phyloP scores from a whole-genome alignment of 2,113 vertebrate species.

The Entelurus aequoreus region DNA sequence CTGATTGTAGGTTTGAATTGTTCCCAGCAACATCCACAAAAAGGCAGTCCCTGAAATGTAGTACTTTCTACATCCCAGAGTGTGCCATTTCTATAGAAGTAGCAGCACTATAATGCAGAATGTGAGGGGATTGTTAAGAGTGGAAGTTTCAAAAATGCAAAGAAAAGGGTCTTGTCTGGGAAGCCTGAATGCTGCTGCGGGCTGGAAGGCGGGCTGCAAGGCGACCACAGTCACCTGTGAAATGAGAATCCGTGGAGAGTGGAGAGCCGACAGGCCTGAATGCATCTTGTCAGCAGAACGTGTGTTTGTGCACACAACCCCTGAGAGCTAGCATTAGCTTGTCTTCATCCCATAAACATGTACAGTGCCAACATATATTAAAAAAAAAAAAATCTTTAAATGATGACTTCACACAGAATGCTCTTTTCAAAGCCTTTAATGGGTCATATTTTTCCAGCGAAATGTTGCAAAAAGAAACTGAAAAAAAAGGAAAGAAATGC shows the following conservation, averaged over 20 bases:
- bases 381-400: constrained; percentile 41
- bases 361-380: neutral
- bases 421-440: constrained; percentile 64
- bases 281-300: constrained; percentile 59
- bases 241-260: constrained; percentile 71
- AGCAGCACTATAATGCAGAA: constrained; percentile 22
- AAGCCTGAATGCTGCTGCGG: constrained; percentile 56
- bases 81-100: neutral
- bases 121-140: constrained; percentile 27
- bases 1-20: no score
- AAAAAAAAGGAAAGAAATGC: constrained; percentile 25
- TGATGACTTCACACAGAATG: constrained; percentile 47
- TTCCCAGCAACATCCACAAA: neutral
- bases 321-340: constrained; percentile 50
- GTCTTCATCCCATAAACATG: constrained; percentile 28
- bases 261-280: constrained; percentile 64
- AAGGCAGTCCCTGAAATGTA: neutral
- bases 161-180: constrained; percentile 61
- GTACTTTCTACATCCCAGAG: constrained; percentile 1
- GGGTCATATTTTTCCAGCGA: constrained; percentile 67
- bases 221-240: constrained; percentile 72
- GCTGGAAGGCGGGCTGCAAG: constrained; percentile 61
- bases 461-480: constrained; percentile 44
- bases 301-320: constrained; percentile 53
- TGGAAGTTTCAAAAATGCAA: constrained; percentile 50